phyloP scores from a whole-genome alignment of 1,140 invertebrate species.

The Trialeurodes vaporariorum region DNA sequence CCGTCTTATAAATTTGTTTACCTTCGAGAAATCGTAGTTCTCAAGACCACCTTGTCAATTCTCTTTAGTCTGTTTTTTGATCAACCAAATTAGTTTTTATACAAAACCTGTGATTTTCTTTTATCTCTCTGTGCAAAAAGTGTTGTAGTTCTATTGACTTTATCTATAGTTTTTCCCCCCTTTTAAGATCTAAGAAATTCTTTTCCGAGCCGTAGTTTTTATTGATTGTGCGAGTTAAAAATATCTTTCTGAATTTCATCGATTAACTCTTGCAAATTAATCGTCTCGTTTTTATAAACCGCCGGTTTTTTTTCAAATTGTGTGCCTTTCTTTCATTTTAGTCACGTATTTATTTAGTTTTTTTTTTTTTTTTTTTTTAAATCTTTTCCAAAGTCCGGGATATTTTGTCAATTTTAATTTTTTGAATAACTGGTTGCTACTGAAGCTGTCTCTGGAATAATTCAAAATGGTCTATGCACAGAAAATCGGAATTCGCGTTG shows the following conservation, averaged over 20 bases:
- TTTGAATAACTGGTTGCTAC: background rate
- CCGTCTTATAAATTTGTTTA: too few species aligned
- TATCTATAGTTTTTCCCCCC: background rate
- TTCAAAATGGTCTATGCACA: background rate
- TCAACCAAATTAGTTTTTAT: too few species aligned
- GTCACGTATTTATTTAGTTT: background rate
- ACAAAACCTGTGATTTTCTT: too few species aligned
- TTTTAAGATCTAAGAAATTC: background rate
- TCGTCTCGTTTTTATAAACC: too few species aligned
- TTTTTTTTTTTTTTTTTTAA: background rate
- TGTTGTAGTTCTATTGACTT: too few species aligned
- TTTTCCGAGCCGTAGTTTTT: background rate
- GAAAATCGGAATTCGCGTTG: background rate
- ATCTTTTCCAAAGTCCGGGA: background rate
- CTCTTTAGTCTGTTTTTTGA: too few species aligned
- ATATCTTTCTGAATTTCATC: too few species aligned
- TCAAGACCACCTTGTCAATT: too few species aligned
- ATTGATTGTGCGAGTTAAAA: background rate
- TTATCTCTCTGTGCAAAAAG: too few species aligned
- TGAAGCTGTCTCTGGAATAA: background rate
- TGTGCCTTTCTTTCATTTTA: background rate
- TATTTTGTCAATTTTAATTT: background rate
- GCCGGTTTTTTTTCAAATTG: too few species aligned
- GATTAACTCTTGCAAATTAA: background rate
- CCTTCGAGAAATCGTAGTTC: too few species aligned